phyloP scores from a whole-genome alignment of 53 echinoderm and acorn worm species.

The Holothuria leucospilota region DNA sequence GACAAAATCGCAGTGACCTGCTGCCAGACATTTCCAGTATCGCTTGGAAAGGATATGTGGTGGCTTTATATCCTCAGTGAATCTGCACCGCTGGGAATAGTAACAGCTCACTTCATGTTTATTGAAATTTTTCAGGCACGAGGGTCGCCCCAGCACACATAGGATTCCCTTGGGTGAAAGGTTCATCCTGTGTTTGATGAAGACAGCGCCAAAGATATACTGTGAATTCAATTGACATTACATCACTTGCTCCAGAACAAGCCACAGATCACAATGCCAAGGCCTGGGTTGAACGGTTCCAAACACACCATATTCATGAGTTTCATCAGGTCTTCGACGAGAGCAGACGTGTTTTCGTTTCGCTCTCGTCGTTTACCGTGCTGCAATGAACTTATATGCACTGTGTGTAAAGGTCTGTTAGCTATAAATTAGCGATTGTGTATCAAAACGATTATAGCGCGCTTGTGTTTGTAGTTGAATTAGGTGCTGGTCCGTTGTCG shows the following conservation, averaged over 20 bases:
- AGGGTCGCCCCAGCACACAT: conserved; percentile 65
- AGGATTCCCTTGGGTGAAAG: conserved; percentile 53
- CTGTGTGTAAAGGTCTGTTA: too few species aligned
- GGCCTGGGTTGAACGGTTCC: conserved; percentile 39
- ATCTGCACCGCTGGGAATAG: conserved; percentile 43
- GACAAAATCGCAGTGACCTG: conserved; percentile 61
- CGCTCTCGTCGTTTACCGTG: too few species aligned
- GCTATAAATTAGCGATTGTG: too few species aligned
- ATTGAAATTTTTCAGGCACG: conserved; percentile 59
- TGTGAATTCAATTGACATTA: conserved; percentile 48
- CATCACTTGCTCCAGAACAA: conserved; percentile 48
- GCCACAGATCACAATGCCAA: conserved; percentile 33
- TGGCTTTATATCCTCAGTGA: conserved; percentile 40
- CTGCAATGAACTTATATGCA: too few species aligned
- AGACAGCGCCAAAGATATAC: conserved; percentile 22
- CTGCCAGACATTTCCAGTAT: conserved; percentile 59
- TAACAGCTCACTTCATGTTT: conserved; percentile 36
- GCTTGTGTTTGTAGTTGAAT: too few species aligned
- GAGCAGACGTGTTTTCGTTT: too few species aligned
- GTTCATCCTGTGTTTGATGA: conserved; percentile 57
- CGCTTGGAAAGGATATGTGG: conserved; percentile 52
- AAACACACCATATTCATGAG: conserved; percentile 61
- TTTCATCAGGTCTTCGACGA: too few species aligned
- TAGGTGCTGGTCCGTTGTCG: too few species aligned
- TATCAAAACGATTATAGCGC: too few species aligned